A percentile compares a stretch with the other conserved stretches of the same genome.
Conservation (phyloP, 2,113 vertebrate genomes). For the Pavo muticus region DNA sequence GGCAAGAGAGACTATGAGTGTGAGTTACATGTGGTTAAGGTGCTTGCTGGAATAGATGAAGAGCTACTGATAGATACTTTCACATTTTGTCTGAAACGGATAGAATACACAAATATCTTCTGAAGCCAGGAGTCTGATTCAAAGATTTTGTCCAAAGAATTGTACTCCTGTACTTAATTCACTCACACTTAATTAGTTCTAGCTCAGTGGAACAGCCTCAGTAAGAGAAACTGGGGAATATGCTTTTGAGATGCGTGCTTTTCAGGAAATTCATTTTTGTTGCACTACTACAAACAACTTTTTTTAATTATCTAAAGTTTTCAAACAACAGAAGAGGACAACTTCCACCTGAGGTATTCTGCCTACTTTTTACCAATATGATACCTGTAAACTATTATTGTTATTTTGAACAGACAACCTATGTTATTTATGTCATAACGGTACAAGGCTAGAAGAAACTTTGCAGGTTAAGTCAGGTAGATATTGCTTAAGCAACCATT, state of each 20-base stretch:
- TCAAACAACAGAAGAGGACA: neutral
- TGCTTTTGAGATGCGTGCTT: neutral
- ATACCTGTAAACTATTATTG: neutral
- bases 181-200: neutral
- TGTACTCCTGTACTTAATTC: neutral
- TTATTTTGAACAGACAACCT: neutral
- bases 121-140: neutral
- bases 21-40: neutral
- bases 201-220: neutral
- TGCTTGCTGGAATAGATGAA: neutral
- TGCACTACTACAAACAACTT: fast-evolving
- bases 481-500: neutral
- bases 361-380: neutral
- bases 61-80: neutral
- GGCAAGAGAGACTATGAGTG: neutral
- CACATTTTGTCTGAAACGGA: neutral
- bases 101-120: neutral
- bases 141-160: neutral
- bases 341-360: neutral
- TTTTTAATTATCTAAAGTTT: neutral
- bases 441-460: neutral
- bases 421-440: neutral
- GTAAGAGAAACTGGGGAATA: neutral
- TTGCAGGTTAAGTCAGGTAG: neutral
- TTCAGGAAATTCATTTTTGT: neutral